Conservation (phyloP, 2,888 invertebrate species). For the Branchinecta sandiegonensis region DNA sequence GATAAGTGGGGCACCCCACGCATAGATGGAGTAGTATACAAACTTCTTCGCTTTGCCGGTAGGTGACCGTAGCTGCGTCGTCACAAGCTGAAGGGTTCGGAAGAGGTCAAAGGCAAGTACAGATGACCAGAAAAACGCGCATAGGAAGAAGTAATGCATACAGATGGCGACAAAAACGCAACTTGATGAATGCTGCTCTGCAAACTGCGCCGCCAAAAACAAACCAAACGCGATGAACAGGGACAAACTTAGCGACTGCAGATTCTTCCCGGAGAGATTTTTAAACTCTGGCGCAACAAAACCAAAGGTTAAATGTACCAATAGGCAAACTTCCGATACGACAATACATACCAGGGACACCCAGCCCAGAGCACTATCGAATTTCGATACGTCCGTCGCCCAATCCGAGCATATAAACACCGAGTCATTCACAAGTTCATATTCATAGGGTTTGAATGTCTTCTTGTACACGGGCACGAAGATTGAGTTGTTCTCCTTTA, state of each 20-base stretch:
- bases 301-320: constrained; percentile 38
- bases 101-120: constrained; percentile 41
- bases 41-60: constrained; percentile 36
- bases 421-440: constrained; percentile 31
- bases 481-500: constrained; percentile 32
- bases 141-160: constrained; percentile 40
- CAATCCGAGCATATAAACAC: constrained; percentile 33
- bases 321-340: constrained; percentile 37
- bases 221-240: constrained; percentile 38
- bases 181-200: constrained; percentile 27
- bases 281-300: constrained; percentile 37
- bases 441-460: constrained; percentile 32
- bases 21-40: constrained; percentile 35
- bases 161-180: constrained; percentile 36
- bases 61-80: constrained; percentile 36
- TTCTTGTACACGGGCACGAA: constrained; percentile 33
- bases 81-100: constrained; percentile 37
- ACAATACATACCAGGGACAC: constrained; percentile 38
- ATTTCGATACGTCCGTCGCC: constrained; percentile 31
- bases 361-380: constrained; percentile 34
- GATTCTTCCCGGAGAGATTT: constrained; percentile 40
- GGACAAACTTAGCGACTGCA: constrained; percentile 39
- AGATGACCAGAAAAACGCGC: constrained; percentile 43
- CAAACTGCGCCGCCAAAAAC: constrained; percentile 36
- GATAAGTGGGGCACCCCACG: constrained; percentile 36